Base-by-base conservation (phyloP, 2,888 invertebrate species). In the Cancer borealis region DNA sequence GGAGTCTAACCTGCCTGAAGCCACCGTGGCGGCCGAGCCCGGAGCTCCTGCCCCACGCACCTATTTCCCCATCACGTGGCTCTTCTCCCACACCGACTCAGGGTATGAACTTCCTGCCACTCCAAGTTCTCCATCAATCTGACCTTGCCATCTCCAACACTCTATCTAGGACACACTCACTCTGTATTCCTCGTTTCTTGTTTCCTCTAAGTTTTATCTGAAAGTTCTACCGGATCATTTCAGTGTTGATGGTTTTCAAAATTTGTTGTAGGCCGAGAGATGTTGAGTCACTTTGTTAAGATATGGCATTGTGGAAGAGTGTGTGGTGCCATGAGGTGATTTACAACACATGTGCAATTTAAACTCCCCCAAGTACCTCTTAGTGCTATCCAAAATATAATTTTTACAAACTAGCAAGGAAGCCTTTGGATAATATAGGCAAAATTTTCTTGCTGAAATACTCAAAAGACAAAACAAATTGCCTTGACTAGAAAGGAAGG, bases 1-100 rank as follows among this genome's bases (percentile, higher is more conserved):
- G 95, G 95, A 95, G 91, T 94, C 95, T 21, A 87, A 92, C 21
- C 60, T 93, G 12, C 90, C 93, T 14, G 84, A 73, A 30, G 92
- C 93, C 8, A 92, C 92, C 6, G 39, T 94, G 89, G 88, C 84
- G 45, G 91, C 93, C 12, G 88, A 30, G 46, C 93, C 91, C 17
- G 54, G n/a, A 54, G 47, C 89, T 30, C 92, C 92, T 5, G 91
- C 93, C 92, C 91, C 93, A 60, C 91, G 95, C 96, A 97, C 97
- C 96, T 97, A 97, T 96, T 98, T 98, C 96, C 97, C 98, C 79
- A 98, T 98, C 97, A 98, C 98, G 92, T 98, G 98, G 98, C 97
- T 98, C 96, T 98, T 97, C 97, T 97, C 97, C 96, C 97, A 97
- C 96, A 96, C 97, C 96, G 97, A 97, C 95, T 97, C 97, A 96